Percentiles rank a stretch among this genome's conserved stretches.
Evolutionary conservation across 2,113 vertebrate genomes (phyloP).

Genomic region (Aldabrachelys gigantea): DNA sequence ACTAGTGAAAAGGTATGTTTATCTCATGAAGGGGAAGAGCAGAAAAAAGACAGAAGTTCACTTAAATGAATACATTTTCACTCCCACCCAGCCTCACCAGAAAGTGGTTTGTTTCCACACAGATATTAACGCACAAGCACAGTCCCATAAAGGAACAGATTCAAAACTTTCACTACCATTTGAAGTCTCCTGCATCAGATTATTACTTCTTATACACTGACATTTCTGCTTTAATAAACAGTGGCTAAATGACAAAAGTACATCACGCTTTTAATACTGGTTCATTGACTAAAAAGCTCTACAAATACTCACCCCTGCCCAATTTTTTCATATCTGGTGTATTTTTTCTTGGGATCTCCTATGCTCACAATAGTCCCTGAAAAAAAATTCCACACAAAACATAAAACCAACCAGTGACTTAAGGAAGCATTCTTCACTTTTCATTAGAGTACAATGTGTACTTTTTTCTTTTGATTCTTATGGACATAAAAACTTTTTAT

Average conservation of each 20-base stretch:
- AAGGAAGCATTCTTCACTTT: background rate
- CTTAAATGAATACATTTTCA: background rate
- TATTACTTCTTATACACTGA: background rate
- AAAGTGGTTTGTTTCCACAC: background rate
- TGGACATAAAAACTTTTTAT: background rate
- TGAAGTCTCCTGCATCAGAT: background rate
- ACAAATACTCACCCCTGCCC: slow-evolving; percentile 84
- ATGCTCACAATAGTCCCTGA: slow-evolving; percentile 87
- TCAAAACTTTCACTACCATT: background rate
- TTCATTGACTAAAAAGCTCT: background rate
- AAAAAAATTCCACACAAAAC: slow-evolving; percentile 12
- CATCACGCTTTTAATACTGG: background rate
- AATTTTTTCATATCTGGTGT: slow-evolving; percentile 87
- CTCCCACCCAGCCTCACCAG: background rate
- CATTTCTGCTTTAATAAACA: background rate
- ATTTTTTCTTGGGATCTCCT: slow-evolving; percentile 88
- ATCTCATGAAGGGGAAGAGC: background rate
- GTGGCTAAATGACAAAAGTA: background rate
- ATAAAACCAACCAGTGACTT: slow-evolving; percentile 3
- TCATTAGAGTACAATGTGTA: background rate
- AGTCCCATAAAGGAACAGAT: background rate
- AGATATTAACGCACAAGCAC: background rate
- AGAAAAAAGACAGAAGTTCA: background rate
- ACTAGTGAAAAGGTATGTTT: rapidly evolving
- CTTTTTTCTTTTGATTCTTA: background rate